These are phyloP conservation scores for Hylyphantes graminicola DNA, from an alignment of 1,140 invertebrate species.

Conservation along the genomic window DNA sequence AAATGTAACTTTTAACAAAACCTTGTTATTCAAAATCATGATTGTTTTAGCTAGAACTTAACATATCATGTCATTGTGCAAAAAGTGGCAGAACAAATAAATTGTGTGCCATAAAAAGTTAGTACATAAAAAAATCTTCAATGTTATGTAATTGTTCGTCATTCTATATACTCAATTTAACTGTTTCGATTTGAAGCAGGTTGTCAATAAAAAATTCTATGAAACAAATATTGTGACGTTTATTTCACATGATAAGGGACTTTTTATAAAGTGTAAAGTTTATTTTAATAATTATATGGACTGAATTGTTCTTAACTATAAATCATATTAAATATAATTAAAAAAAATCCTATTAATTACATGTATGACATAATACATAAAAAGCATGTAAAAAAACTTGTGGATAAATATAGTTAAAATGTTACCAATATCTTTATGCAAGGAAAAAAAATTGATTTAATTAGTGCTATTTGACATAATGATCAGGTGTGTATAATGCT, in stretches of 20 bases:
- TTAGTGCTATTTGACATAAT: too few relatives aligned
- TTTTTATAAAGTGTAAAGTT: too few relatives aligned
- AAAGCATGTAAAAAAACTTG: too few relatives aligned
- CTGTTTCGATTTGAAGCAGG: constrained; percentile 40
- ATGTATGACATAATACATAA: too few relatives aligned
- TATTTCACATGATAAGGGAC: background rate
- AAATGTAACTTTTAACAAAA: constrained; percentile 26
- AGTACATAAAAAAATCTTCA: constrained; percentile 36
- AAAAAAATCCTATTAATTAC: too few relatives aligned
- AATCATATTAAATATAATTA: too few relatives aligned
- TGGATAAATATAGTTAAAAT: too few relatives aligned
- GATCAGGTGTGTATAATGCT: too few relatives aligned
- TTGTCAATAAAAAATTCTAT: constrained; percentile 58
- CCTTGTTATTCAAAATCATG: constrained; percentile 32
- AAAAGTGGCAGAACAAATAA: constrained; percentile 24
- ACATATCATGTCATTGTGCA: constrained; percentile 37
- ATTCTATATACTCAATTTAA: constrained; percentile 39
- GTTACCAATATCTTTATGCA: too few relatives aligned
- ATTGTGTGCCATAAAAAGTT: constrained; percentile 41
- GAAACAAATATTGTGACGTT: constrained; percentile 4
- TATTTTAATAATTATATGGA: too few relatives aligned
- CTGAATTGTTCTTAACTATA: too few relatives aligned
- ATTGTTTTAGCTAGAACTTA: constrained; percentile 53
- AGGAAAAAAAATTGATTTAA: too few relatives aligned
- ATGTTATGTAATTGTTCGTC: constrained; percentile 54